Percentiles rank a stretch among this genome's conserved stretches.
phyloP scores from a whole-genome alignment of 1,140 invertebrate species.

The Drosophila kepulauana region DNA sequence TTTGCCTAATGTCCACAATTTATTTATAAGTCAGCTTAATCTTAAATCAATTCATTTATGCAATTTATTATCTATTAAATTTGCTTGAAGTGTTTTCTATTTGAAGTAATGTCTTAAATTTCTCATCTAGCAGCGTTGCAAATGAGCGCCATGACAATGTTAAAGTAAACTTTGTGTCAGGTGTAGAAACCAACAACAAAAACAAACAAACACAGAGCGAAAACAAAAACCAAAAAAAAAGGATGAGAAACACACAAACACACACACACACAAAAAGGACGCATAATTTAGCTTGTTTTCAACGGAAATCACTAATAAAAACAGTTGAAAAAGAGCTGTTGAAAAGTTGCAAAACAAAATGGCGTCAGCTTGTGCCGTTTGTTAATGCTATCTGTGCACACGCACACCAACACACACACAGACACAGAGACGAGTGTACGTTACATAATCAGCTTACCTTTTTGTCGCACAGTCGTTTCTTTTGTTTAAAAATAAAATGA shows the following conservation, averaged over 20 bases:
- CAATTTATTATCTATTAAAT: no score
- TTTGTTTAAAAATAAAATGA: constrained; percentile 8
- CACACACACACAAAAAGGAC: constrained; percentile 32
- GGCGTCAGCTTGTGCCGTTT: constrained; percentile 66
- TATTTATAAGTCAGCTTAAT: no score
- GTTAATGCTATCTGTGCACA: constrained; percentile 67
- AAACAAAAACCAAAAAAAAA: constrained; percentile 10
- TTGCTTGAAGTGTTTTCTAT: no score
- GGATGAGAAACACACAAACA: neutral
- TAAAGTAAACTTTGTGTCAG: constrained; percentile 21
- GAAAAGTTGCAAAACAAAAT: constrained; percentile 80
- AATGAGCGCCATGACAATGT: constrained; percentile 7
- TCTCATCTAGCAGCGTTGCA: constrained; percentile 4
- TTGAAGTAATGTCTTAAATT: neutral
- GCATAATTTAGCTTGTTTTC: constrained; percentile 74
- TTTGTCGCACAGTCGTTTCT: constrained; percentile 44
- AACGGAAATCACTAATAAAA: constrained; percentile 81
- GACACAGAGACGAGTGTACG: constrained; percentile 13
- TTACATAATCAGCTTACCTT: constrained; percentile 80
- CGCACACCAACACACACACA: constrained; percentile 29
- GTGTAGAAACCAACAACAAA: constrained; percentile 3
- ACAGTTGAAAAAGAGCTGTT: constrained; percentile 71
- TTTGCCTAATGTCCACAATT: no score
- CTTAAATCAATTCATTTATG: no score
- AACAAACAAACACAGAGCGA: neutral